phyloP scores from a whole-genome alignment of 2,113 vertebrate species.

The Malaclemys terrapin region DNA sequence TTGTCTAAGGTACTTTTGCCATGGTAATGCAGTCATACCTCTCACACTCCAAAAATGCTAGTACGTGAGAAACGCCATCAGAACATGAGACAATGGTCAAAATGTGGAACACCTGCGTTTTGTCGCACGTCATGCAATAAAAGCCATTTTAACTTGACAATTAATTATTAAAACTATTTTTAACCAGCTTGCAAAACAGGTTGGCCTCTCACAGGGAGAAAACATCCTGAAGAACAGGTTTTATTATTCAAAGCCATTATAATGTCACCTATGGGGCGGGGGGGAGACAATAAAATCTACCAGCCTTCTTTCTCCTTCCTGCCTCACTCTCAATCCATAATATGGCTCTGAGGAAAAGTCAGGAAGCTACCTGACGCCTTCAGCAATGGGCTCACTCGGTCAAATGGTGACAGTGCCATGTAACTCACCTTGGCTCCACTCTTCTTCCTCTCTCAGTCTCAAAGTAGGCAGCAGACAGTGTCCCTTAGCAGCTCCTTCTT shows the following conservation, averaged over 20 bases:
- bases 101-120: not conserved
- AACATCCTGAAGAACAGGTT: not conserved
- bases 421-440: not conserved
- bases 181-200: not conserved
- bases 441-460: not conserved
- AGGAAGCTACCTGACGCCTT: not conserved
- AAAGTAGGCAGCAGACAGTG: not conserved
- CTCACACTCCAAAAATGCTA: slow-evolving; percentile 5
- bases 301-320: not conserved
- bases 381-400: not conserved
- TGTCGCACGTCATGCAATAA: not conserved
- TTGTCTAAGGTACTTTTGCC: slow-evolving; percentile 15
- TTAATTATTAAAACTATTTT: not conserved
- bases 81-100: not conserved
- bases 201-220: slow-evolving; percentile 4
- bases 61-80: slow-evolving; percentile 1
- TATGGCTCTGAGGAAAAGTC: not conserved
- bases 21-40: slow-evolving; percentile 2
- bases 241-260: not conserved
- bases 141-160: not conserved
- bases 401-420: not conserved
- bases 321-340: not conserved
- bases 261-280: not conserved
- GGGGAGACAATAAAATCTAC: not conserved
- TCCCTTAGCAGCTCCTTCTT: not conserved